phyloP scores from a whole-genome alignment of 2,113 vertebrate genomes.

The Callipepla squamata region DNA sequence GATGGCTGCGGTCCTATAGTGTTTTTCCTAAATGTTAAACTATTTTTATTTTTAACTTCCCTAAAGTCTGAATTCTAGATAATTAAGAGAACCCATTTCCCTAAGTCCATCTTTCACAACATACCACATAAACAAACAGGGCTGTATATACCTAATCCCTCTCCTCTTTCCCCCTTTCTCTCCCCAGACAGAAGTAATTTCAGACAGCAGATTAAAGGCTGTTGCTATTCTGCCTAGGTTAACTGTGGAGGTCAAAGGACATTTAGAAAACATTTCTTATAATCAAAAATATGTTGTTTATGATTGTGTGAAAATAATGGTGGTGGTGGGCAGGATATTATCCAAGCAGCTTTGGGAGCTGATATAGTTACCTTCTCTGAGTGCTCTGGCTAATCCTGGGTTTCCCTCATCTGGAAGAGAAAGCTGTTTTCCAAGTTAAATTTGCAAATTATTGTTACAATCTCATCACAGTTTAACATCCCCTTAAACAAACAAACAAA shows the following conservation, averaged over 20 bases:
- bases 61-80: neutral
- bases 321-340: neutral
- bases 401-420: slow-evolving; percentile 62
- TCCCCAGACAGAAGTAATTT: neutral
- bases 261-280: neutral
- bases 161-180: neutral
- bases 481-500: neutral
- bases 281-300: slow-evolving; percentile 23
- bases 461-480: neutral
- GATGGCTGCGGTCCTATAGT: neutral
- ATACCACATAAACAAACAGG: neutral
- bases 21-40: slow-evolving; percentile 1
- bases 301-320: slow-evolving; percentile 37
- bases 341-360: slow-evolving; percentile 19
- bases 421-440: slow-evolving; percentile 54
- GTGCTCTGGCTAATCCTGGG: slow-evolving; percentile 59
- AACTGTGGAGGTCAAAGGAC: neutral
- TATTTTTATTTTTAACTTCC: neutral
- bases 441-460: neutral
- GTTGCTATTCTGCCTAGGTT: slow-evolving; percentile 8
- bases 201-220: neutral
- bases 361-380: slow-evolving; percentile 52
- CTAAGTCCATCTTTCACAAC: neutral
- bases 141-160: neutral
- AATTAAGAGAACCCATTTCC: neutral